A percentile compares a stretch with the other conserved stretches of the same genome.
Conservation (phyloP, 2,888 invertebrate genomes). For the Conistra vaccinii region DNA sequence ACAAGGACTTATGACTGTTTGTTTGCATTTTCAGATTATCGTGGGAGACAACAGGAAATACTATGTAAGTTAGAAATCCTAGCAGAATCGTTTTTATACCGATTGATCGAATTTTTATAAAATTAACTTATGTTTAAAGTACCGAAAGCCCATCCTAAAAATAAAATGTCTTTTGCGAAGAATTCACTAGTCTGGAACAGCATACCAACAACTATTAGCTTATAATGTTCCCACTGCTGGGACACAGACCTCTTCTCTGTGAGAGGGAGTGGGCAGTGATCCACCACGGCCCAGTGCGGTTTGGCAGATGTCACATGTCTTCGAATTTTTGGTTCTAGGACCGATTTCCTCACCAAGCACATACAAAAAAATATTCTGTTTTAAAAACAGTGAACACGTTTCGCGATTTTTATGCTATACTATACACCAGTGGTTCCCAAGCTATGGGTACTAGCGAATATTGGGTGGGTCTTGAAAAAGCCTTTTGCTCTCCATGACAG, state of each 20-base stretch:
- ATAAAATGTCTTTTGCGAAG: not conserved
- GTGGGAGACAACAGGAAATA: not conserved
- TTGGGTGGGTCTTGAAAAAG: too few species aligned
- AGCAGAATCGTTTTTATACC: not conserved
- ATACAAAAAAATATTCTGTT: not conserved
- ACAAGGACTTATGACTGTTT: slow-evolving; percentile 15
- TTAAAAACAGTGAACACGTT: not conserved
- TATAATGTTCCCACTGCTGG: too few species aligned
- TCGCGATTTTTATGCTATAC: not conserved
- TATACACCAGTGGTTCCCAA: not conserved
- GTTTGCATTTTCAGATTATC: slow-evolving; percentile 37
- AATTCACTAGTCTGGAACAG: not conserved
- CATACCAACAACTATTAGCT: not conserved
- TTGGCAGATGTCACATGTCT: too few species aligned
- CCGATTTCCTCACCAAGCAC: not conserved
- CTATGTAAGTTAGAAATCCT: not conserved
- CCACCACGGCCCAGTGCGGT: too few species aligned
- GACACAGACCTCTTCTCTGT: too few species aligned
- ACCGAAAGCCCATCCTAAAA: not conserved
- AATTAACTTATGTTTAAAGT: not conserved
- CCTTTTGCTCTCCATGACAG: too few species aligned
- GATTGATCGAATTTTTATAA: not conserved
- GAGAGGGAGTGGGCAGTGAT: too few species aligned
- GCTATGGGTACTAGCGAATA: too few species aligned
- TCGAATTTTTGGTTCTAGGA: too few species aligned